Base-by-base conservation (phyloP, 2,797 vertebrate species). In the Pseudochirops cupreus region DNA sequence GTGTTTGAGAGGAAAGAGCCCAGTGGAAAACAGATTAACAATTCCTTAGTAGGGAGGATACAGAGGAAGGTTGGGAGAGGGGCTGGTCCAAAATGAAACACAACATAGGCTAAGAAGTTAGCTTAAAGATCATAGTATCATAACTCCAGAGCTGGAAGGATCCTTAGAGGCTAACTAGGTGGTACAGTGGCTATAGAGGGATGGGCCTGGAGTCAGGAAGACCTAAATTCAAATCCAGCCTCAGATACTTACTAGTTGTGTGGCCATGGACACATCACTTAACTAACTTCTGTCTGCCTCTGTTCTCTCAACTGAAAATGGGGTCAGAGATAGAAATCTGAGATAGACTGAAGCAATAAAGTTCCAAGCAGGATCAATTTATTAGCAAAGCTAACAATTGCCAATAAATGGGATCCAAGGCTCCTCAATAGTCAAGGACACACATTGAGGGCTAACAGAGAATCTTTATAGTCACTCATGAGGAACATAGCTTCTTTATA, bases 41-140 rank as follows among this genome's bases (percentile, higher is more conserved):
- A 82, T 50, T 90, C 39, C 95, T 96, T 91, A 94, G 93, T 91
- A 94, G 93, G 95, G 91, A 93, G 95, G 87, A 92, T 94, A 90
- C 95, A 90, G 91, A 95, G 89, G 91, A 94, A 94, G 52, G 28
- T n/a, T 91, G 3, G 3, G 21, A 21, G 74, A 50, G n/a, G 5
- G 62, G 62, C 39, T 46, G 21, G 21, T 87, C 24, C 24, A 87
- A 10, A 82, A 26, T 82, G 39, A 87, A 87, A 82, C 39, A 62
- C 12, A 13, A 24, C 9, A 87, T 87, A 87, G 74, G 21, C 2
- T 4, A 50, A 46, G 29, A 74, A 31, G 7, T 50, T 87, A 87
- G 9, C 24, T 87, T 26, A 87, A 87, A 87, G 18, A 10, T 82
- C n/a, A 39, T 46, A 9, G 67, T 82, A 39, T 46, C 67, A 21